Evolutionary conservation across 1,140 invertebrate species (phyloP).

Genomic region (Drosophila elegans): DNA sequence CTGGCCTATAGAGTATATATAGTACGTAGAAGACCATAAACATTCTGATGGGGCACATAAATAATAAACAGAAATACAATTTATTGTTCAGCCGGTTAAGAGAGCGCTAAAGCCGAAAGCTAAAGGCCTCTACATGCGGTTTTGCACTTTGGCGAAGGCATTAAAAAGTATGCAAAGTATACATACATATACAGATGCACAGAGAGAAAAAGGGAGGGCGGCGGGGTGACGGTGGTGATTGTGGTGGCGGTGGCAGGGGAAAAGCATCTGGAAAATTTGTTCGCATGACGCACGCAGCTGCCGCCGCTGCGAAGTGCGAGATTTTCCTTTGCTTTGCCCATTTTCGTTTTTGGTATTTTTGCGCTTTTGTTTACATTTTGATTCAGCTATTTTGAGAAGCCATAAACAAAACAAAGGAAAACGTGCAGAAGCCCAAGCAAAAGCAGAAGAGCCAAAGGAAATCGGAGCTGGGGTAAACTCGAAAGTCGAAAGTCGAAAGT

Average conservation of each 20-base stretch:
- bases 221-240: too few relatives aligned
- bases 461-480: slow-evolving; percentile 21
- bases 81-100: slow-evolving; percentile 51
- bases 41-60: slow-evolving; percentile 69
- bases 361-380: slow-evolving; percentile 80
- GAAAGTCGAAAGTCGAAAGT: slow-evolving; percentile 37
- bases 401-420: slow-evolving; percentile 79
- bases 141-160: slow-evolving; percentile 73
- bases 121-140: slow-evolving; percentile 68
- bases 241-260: slow-evolving; percentile 2
- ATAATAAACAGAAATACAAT: slow-evolving; percentile 61
- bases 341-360: slow-evolving; percentile 47
- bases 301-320: slow-evolving; percentile 45
- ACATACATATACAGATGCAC: slow-evolving; percentile 6
- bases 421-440: slow-evolving; percentile 53
- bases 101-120: slow-evolving; percentile 26
- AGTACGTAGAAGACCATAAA: slow-evolving; percentile 20
- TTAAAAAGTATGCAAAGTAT: slow-evolving; percentile 73
- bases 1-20: slow-evolving; percentile 2
- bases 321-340: slow-evolving; percentile 36
- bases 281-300: slow-evolving; percentile 77
- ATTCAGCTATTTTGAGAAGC: slow-evolving; percentile 79
- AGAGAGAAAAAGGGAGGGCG: neutral
- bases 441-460: slow-evolving; percentile 10
- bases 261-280: slow-evolving; percentile 77